Evolutionary conservation across 2,888 invertebrate genomes (phyloP).

Genomic region (Liopterus haemorrhoidalis): DNA sequence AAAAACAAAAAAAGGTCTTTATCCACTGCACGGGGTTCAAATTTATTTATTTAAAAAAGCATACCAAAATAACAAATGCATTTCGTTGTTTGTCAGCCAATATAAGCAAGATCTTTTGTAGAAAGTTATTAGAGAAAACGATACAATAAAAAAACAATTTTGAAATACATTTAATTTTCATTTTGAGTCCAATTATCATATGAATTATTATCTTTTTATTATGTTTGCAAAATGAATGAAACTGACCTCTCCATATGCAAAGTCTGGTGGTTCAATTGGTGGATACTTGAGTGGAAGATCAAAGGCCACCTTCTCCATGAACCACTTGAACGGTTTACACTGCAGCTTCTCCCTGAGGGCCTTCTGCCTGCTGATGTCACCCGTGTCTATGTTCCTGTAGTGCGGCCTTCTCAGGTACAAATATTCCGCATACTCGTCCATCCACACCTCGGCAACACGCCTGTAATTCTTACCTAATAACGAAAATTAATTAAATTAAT

Average conservation of each 20-base stretch:
- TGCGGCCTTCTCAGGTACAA: constrained; percentile 75
- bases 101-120: background rate
- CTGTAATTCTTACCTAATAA: constrained; percentile 66
- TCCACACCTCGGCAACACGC: constrained; percentile 95
- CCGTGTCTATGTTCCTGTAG: constrained; percentile 68
- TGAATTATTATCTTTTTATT: constrained; percentile 1
- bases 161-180: background rate
- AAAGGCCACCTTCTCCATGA: constrained; percentile 86
- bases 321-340: constrained; percentile 93
- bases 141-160: constrained; percentile 2
- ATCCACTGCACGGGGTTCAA: background rate
- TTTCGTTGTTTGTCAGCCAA: background rate
- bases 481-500: constrained; percentile 5
- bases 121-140: constrained; percentile 5
- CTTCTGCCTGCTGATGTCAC: constrained; percentile 72
- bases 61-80: background rate
- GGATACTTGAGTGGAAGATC: constrained; percentile 84
- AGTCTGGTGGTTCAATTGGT: constrained; percentile 75
- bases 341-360: constrained; percentile 66
- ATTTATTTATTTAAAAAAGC: background rate
- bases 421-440: constrained; percentile 92
- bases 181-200: background rate
- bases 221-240: constrained; percentile 9
- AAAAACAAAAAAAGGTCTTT: constrained; percentile 7
- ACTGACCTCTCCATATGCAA: constrained; percentile 70